phyloP scores from a whole-genome alignment of 2,888 invertebrate genomes.

The Anagyrus pseudococci region DNA sequence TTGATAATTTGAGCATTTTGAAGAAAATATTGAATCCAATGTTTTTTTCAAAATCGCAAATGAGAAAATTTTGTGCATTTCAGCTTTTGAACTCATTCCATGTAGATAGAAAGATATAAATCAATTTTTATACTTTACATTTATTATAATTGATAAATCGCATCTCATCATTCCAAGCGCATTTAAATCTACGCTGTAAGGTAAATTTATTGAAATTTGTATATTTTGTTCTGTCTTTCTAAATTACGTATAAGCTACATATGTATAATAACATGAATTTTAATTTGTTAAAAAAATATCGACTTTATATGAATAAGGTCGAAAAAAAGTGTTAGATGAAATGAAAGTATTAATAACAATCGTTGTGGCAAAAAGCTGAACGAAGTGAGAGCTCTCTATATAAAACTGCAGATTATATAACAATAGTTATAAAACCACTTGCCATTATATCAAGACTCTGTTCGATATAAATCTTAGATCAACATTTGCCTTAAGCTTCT shows the following conservation, averaged over 20 bases:
- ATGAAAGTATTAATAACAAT: conserved; percentile 44
- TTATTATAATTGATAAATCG: conserved; percentile 38
- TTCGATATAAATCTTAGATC: conserved; percentile 37
- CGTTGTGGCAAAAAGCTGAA: conserved; percentile 31
- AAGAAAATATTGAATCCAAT: too few relatives aligned
- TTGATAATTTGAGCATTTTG: too few relatives aligned
- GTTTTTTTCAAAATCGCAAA: too few relatives aligned
- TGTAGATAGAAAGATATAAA: conserved; percentile 15
- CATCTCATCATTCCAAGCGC: conserved; percentile 45
- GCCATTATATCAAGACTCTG: conserved; percentile 42
- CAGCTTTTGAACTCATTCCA: conserved; percentile 39
- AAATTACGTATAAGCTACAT: conserved; percentile 13
- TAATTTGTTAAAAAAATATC: conserved; percentile 11
- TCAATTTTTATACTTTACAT: conserved; percentile 36
- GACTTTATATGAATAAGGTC: conserved; percentile 16
- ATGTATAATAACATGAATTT: conserved; percentile 9
- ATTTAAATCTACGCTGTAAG: conserved; percentile 40
- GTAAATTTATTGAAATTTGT: conserved; percentile 15
- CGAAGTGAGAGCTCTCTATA: conserved; percentile 42
- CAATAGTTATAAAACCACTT: conserved; percentile 38
- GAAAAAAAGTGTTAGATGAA: conserved; percentile 9
- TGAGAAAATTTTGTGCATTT: conserved; percentile 31
- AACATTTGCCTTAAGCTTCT: conserved; percentile 34
- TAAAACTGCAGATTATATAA: conserved; percentile 19
- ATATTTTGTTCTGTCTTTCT: conserved; percentile 26